These are phyloP conservation scores for Anoplophora glabripennis DNA, from an alignment of 1,140 invertebrate species.

Conservation along the genomic window DNA sequence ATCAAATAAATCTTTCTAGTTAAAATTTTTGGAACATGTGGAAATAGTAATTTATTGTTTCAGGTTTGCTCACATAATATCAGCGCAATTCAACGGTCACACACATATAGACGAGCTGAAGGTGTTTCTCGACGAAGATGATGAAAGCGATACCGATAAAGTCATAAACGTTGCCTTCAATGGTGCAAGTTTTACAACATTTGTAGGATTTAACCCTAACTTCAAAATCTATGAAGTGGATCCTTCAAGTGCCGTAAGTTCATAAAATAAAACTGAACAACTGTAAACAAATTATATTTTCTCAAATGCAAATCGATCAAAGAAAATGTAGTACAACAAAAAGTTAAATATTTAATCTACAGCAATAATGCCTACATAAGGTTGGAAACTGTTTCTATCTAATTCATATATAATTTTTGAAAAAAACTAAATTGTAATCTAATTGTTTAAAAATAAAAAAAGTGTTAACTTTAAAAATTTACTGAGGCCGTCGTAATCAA, in stretches of 20 bases:
- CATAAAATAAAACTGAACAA: not conserved
- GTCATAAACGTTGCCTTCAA: slow-evolving; percentile 70
- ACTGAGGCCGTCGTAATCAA: no score
- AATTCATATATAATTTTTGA: no score
- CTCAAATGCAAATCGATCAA: not conserved
- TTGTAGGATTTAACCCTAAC: slow-evolving; percentile 70
- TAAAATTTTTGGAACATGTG: not conserved
- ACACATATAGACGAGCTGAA: slow-evolving; percentile 74
- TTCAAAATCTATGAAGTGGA: slow-evolving; percentile 75
- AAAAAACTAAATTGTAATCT: no score
- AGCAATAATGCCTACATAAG: no score
- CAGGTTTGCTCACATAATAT: slow-evolving; percentile 59
- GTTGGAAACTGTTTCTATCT: no score
- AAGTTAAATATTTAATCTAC: not conserved
- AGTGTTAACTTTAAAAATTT: no score
- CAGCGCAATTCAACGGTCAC: slow-evolving; percentile 79
- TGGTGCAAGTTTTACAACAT: slow-evolving; percentile 65
- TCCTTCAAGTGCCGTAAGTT: slow-evolving; percentile 58
- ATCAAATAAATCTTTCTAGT: no score
- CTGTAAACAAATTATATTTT: not conserved
- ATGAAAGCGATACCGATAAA: no score
- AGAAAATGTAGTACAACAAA: not conserved
- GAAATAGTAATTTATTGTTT: slow-evolving; percentile 28
- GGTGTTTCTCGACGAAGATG: slow-evolving; percentile 58
- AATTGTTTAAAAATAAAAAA: no score